Evolutionary conservation across 2,113 vertebrate genomes (phyloP).

Genomic region (Mormoops blainvillei): DNA sequence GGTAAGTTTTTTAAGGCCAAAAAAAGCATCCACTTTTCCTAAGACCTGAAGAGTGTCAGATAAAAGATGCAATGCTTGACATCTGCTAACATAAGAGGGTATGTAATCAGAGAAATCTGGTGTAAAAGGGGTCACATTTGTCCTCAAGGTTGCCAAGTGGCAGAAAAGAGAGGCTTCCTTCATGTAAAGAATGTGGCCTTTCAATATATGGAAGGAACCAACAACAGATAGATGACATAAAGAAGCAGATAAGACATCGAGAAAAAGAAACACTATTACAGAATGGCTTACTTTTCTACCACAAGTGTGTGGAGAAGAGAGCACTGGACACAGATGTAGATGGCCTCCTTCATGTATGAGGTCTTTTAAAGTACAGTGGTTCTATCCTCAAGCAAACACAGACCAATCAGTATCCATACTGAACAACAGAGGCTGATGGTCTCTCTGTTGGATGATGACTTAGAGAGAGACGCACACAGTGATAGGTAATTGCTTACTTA

Average conservation of each 20-base stretch:
- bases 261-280: neutral
- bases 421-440: neutral
- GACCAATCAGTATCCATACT: neutral
- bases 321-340: neutral
- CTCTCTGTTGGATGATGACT: neutral
- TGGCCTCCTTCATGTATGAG: neutral
- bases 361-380: neutral
- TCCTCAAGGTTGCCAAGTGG: neutral
- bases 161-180: neutral
- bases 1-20: neutral
- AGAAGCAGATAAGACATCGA: neutral
- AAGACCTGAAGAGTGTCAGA: neutral
- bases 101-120: neutral
- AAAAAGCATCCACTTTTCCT: neutral
- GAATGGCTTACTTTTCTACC: neutral
- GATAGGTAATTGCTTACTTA: neutral
- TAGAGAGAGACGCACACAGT: neutral
- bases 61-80: neutral
- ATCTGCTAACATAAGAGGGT: neutral
- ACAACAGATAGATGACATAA: neutral
- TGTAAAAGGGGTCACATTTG: neutral
- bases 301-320: neutral
- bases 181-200: neutral
- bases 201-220: neutral
- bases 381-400: neutral